These are phyloP conservation scores for Megaceryle torquata DNA, from an alignment of 2,113 vertebrate species.

Conservation along the genomic window DNA sequence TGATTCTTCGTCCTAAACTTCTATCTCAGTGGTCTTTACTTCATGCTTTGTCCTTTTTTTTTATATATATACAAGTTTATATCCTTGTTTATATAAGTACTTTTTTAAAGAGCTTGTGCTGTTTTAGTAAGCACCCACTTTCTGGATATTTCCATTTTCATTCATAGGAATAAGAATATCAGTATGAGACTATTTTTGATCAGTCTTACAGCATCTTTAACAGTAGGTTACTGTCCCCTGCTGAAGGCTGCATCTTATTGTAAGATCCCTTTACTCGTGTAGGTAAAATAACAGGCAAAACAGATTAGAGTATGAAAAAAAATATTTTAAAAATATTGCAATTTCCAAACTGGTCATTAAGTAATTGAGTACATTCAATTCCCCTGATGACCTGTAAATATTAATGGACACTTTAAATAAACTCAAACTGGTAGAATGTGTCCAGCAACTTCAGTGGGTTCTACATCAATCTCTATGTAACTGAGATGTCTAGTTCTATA, in stretches of 20 bases:
- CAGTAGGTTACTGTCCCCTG: neutral
- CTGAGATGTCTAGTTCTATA: neutral
- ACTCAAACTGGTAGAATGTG: neutral
- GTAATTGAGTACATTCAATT: neutral
- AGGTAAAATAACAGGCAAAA: neutral
- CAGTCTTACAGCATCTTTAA: neutral
- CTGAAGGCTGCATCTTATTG: neutral
- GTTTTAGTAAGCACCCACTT: neutral
- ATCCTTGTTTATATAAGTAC: neutral
- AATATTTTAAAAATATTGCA: neutral
- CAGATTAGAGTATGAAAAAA: neutral
- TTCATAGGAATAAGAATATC: neutral
- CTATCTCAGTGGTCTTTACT: neutral
- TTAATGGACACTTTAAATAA: neutral
- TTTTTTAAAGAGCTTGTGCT: neutral
- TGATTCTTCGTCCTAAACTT: neutral
- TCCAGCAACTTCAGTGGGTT: neutral
- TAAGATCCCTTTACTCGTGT: neutral
- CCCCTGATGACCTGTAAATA: neutral
- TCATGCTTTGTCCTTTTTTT: neutral
- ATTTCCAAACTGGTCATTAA: neutral
- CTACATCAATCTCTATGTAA: neutral
- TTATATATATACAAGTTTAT: neutral
- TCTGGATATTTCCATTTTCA: neutral
- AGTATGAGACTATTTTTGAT: neutral